Base-by-base conservation (phyloP, 2,797 vertebrate species). In the Thunnus albacares region DNA sequence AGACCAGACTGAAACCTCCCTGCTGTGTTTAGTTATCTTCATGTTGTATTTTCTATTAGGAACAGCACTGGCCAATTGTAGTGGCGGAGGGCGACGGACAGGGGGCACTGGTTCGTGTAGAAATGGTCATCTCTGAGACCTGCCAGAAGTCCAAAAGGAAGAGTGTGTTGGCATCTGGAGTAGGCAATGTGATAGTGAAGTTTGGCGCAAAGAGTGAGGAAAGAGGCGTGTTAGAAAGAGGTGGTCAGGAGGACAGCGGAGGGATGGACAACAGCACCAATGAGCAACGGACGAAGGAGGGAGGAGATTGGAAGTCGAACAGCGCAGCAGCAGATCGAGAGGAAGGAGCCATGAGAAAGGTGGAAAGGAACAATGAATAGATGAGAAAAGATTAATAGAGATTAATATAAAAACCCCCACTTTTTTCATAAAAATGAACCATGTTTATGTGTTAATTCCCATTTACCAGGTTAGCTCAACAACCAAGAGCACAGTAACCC, bases 131-230 rank as follows among this genome's bases (percentile, higher is more conserved):
- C 88, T 97, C 98, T 0, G 98, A 99, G 70, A 95, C 96, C 0
- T 99, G 98, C 73, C 98, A 99, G 95, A 99, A 99, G 86, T 98
- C 97, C 20, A 99, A 99, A 90, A 91, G 98, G 78, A 99, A 98
- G 92, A 99, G 98, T 9, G 94, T 98, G 3, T 94, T 99, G 64
- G 97, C 97, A 0, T 94, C 96, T 12, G 98, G 98, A 1, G 94
- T 96, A 6, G 98, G 97, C 20, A 96, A 77, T 0, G 90, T 99
- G 74, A 94, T 95, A 4, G 98, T 99, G 68, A 98, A 96, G 83
- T 97, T 98, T 59, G 96, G 96, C 73, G 89, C 85, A 66, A 96
- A 96, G 13, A 94, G 93, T 14, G 95, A 96, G 0, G 96, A 95
- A 2, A 95, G 0, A 53, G n/a, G 95, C 93, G 72, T 90, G 91